Evolutionary conservation across 1,140 invertebrate species (phyloP), one percentile per base, ranked within the genome.

Genomic region (Geopemphigus sp.): DNA sequence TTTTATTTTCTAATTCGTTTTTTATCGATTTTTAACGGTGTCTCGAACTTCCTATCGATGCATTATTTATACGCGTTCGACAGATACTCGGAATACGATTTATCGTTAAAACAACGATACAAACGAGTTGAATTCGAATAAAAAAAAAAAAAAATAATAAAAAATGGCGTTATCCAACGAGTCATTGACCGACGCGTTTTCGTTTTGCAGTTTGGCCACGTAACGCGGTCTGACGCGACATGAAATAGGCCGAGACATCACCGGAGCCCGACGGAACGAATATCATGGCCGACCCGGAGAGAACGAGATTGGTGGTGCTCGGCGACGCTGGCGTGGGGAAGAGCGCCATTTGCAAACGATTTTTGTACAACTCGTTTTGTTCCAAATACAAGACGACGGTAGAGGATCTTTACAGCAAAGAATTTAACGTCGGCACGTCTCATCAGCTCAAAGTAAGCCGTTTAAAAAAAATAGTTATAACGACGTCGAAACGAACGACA

Each of bases 341-440:
- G 86, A 95, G 92, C 84, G 91, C 92, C 82, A 94, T 97, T 83
- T 89, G 96, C 56, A 92, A 93, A 83, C 88, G 94, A 70, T 93
- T 96, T 83, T 88, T 97, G n/a, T 93, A 91, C 84, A 93, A 94
- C 84, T 91, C 90, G 12, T 97, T 93, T 84, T 89, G 88, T 17
- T 92, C 94, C 82, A 92, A 93, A 83, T 96, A 97, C 84, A 89
- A 91, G 82, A 91, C 93, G 81, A 97, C 95, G 1, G 92, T 97
- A 5, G 95, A 97, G 84, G 95, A 97, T 85, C 87, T 96, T 3
- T 95, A 95, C 84, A 94, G 91, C 83, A 88, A 92, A 68, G 93
- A 96, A 85, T 97, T 93, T 84, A 90, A 94, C 82, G 87, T 96
- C 47, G 90, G 91, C 15, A 88, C 89, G 50, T 88, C 92, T 81